Percentiles rank a stretch among this genome's conserved stretches.
Conservation (phyloP, 2,888 invertebrate genomes). For the Pandemis heparana region DNA sequence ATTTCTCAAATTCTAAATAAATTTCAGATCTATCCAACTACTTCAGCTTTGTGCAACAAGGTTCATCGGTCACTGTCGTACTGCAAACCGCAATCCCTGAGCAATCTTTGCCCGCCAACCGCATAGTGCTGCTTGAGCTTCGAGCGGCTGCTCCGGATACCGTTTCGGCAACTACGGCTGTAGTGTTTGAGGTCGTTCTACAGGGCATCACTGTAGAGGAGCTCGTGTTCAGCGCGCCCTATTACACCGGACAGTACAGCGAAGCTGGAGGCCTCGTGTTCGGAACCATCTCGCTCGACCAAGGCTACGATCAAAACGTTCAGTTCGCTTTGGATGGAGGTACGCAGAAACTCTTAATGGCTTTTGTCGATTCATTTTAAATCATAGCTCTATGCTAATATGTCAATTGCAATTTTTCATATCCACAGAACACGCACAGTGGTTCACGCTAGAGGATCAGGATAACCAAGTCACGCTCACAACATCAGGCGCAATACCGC, state of each 20-base stretch:
- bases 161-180: slow-evolving; percentile 51
- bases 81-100: slow-evolving; percentile 50
- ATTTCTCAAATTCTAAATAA: slow-evolving; percentile 42
- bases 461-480: slow-evolving; percentile 46
- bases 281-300: slow-evolving; percentile 46
- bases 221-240: slow-evolving; percentile 49
- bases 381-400: background rate
- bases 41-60: slow-evolving; percentile 42
- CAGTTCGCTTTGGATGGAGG: slow-evolving; percentile 54
- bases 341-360: slow-evolving; percentile 18
- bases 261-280: slow-evolving; percentile 46
- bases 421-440: slow-evolving; percentile 48
- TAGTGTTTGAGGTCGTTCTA: slow-evolving; percentile 49
- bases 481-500: slow-evolving; percentile 48
- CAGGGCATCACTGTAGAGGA: slow-evolving; percentile 35
- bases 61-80: slow-evolving; percentile 39
- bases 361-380: background rate
- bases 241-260: slow-evolving; percentile 53
- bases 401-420: background rate
- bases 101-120: slow-evolving; percentile 49
- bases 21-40: slow-evolving; percentile 45
- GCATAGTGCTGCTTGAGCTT: slow-evolving; percentile 51
- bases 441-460: slow-evolving; percentile 46
- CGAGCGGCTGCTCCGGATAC: slow-evolving; percentile 51
- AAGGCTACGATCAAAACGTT: slow-evolving; percentile 52